Base-by-base conservation (phyloP, 2,797 vertebrate species). In the Anomalospiza imberbis region DNA sequence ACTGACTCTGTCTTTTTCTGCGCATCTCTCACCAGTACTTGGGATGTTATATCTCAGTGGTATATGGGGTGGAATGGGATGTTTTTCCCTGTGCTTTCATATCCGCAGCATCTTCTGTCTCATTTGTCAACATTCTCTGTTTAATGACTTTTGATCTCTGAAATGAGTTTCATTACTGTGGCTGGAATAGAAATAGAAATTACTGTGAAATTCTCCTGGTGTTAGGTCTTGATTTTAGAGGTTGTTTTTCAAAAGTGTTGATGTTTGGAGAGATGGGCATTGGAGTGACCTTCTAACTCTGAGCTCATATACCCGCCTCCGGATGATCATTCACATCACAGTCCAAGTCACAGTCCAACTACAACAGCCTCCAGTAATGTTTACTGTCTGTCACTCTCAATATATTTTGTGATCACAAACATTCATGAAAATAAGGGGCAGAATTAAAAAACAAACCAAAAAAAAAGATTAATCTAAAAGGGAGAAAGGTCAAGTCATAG, bases 341-440 rank as follows among this genome's bases (percentile, higher is more conserved):
- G 60, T 85, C 85, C 32, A 76, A 94, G 85, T 94, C 6, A 9
- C 40, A 78, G 72, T 88, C 88, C 34, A 65, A 94, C 74, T 87
- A 68, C 38, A 61, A 48, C 78, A 95, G 63, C 79, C 89, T 89
- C 67, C 67, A 63, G 83, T 89, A 68, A 60, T 91, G 82, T 95
- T 95, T 89, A 57, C 88, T 89, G 68, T 83, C 74, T 93, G 92
- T 94, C 87, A 66, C 66, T 94, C 65, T 93, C n/a, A 55, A 36
- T 88, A 42, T 93, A 58, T 77, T 91, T 92, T 82, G 26, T 90
- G 54, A 91, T 88, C 48, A 51, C 53, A 74, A 74, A 55, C 14
- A 38, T 57, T 84, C 48, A 31, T 60, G 57, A 85, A 91, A 77
- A 82, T 40, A 54, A 90, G 51, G 17, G 50, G 6, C 62, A 87